Percentiles rank a stretch among this genome's conserved stretches.
Evolutionary conservation across 2,888 invertebrate genomes (phyloP).

Genomic region (Malachius bipustulatus): DNA sequence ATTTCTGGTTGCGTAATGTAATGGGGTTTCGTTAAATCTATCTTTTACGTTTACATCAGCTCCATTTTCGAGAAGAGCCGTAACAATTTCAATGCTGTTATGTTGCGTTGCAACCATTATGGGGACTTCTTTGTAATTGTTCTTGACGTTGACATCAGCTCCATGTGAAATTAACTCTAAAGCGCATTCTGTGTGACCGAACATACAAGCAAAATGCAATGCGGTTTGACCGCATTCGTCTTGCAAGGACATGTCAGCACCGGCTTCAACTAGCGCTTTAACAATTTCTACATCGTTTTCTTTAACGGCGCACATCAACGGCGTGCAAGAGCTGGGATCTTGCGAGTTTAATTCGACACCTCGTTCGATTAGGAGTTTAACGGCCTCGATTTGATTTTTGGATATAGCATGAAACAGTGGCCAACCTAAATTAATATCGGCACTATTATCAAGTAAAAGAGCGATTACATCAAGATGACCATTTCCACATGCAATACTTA

Average conservation of each 20-base stretch:
- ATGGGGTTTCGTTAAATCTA: conserved; percentile 1
- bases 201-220: not conserved
- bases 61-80: not conserved
- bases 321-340: not conserved
- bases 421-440: not conserved
- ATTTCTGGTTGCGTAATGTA: not conserved
- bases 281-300: not conserved
- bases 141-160: not conserved
- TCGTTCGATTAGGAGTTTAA: not conserved
- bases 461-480: not conserved
- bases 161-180: not conserved
- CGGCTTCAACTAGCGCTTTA: not conserved
- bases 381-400: not conserved
- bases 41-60: not conserved
- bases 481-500: not conserved
- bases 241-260: not conserved
- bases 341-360: not conserved
- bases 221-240: not conserved
- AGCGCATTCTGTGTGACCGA: not conserved
- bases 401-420: not conserved
- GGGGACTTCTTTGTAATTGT: not conserved
- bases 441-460: not conserved
- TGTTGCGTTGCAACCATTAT: not conserved
- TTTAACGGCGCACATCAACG: not conserved
- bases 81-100: not conserved